Evolutionary conservation across 2,113 vertebrate species (phyloP), one percentile per base, ranked within the genome.

Genomic region (Myrmecobius fasciatus): DNA sequence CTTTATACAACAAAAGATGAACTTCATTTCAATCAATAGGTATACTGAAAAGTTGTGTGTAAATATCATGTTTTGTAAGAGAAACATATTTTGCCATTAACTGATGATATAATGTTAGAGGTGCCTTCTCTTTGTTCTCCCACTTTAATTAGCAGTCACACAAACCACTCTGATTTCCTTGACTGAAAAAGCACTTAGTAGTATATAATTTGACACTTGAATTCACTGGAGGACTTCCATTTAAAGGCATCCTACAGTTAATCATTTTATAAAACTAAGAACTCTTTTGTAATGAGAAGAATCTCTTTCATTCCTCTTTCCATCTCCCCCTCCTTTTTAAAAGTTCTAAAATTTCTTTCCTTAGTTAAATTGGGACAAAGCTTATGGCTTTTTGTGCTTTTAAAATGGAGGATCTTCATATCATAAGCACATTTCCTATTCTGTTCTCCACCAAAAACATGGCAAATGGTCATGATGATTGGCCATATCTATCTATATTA

Each of bases 381-480:
- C 20, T 6, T 24, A 83, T 83, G 36, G n/a, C 43, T 83, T 43
- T 20, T 24, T 83, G n/a, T 43, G 20, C 6, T 83, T 43, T 75
- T 43, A 83, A 20, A 24, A 43, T 24, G n/a, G 7, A 83, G n/a
- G 67, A 17, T 83, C 67, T 83, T 89, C 93, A 47, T 0, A 0
- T 49, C 89, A 89, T 47, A 24, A 0, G n/a, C 53, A 67, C 1
- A 3, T 83, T 95, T 96, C 88, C 95, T 91, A 92, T 89, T 48
- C 43, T 83, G 88, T 92, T 56, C 93, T 91, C 91, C 53, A 67
- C 53, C 24, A 25, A 1, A 91, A 56, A 22, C 8, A 49, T 46
- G 91, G 89, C 93, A 60, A 96, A 94, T 25, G 95, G 95, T 91
- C 91, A 49, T 26, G 3, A 0, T 1, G 31, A 28, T n/a, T 83